phyloP scores from a whole-genome alignment of 1,140 invertebrate genomes.

The Hetaerina americana region DNA sequence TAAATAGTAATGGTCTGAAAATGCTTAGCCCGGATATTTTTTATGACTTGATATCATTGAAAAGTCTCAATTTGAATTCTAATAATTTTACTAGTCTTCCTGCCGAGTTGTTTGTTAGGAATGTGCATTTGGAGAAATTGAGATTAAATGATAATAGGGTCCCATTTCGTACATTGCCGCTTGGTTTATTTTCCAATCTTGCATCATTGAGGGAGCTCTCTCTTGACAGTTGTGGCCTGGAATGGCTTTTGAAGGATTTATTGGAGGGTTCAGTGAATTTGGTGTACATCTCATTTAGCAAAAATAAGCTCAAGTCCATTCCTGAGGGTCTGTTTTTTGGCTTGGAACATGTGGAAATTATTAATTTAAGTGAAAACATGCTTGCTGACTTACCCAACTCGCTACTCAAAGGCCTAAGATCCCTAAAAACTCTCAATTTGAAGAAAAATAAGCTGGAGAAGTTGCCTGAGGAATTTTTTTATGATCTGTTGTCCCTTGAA shows the following conservation, averaged over 20 bases:
- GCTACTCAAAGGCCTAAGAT: not conserved
- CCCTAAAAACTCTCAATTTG: not conserved
- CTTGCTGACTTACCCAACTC: not conserved
- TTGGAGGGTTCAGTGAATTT: not conserved
- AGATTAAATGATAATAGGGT: not conserved
- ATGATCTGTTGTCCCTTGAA: not conserved
- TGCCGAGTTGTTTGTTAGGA: not conserved
- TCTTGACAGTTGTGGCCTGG: not conserved
- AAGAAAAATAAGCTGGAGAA: not conserved
- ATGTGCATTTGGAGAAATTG: not conserved
- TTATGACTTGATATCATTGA: not conserved
- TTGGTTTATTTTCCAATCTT: not conserved
- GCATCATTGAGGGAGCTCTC: not conserved
- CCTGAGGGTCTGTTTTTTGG: not conserved
- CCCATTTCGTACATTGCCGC: not conserved
- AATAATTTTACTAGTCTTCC: not conserved
- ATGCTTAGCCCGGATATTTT: not conserved
- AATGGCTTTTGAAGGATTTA: not conserved
- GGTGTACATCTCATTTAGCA: not conserved
- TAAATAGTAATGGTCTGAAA: not conserved
- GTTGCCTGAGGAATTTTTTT: not conserved
- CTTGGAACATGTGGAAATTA: not conserved
- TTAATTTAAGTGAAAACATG: not conserved
- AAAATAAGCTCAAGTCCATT: not conserved
- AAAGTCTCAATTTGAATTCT: not conserved